Evolutionary conservation across 2,888 invertebrate genomes (phyloP).

Genomic region (Drosophila hamatofila): DNA sequence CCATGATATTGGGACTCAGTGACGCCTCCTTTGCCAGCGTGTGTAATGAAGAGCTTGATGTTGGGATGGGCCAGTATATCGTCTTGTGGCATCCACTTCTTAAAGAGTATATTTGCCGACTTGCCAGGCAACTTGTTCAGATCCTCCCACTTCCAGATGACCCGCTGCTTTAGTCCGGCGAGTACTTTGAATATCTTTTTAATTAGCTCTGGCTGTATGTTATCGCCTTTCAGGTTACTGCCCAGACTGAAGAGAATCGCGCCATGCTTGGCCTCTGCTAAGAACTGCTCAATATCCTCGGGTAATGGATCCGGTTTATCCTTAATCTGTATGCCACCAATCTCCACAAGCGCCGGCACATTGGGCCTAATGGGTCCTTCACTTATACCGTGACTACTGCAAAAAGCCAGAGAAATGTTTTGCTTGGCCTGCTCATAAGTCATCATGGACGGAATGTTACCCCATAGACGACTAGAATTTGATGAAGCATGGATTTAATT

Average conservation of each 20-base stretch:
- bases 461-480: slow-evolving; percentile 43
- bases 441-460: slow-evolving; percentile 59
- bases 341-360: slow-evolving; percentile 82
- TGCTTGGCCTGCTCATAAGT: slow-evolving; percentile 68
- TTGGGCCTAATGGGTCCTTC: slow-evolving; percentile 81
- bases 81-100: slow-evolving; percentile 90
- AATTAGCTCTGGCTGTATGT: slow-evolving; percentile 86
- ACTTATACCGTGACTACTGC: slow-evolving; percentile 79
- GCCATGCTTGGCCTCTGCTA: slow-evolving; percentile 84
- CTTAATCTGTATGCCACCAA: slow-evolving; percentile 84
- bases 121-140: slow-evolving; percentile 85
- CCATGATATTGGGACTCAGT: slow-evolving; percentile 88
- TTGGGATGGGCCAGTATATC: slow-evolving; percentile 88
- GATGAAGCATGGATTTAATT: background rate
- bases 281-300: slow-evolving; percentile 82
- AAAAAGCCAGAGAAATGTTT: slow-evolving; percentile 82
- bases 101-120: slow-evolving; percentile 85
- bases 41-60: slow-evolving; percentile 88
- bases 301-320: slow-evolving; percentile 79
- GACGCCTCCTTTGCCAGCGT: slow-evolving; percentile 89
- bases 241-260: slow-evolving; percentile 86
- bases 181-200: slow-evolving; percentile 87
- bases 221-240: slow-evolving; percentile 83
- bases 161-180: slow-evolving; percentile 87
- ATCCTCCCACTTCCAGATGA: slow-evolving; percentile 90